A percentile compares a stretch with the other conserved stretches of the same genome.
phyloP scores from a whole-genome alignment of 92 coral and sea anemone species.

The Porites lobata region DNA sequence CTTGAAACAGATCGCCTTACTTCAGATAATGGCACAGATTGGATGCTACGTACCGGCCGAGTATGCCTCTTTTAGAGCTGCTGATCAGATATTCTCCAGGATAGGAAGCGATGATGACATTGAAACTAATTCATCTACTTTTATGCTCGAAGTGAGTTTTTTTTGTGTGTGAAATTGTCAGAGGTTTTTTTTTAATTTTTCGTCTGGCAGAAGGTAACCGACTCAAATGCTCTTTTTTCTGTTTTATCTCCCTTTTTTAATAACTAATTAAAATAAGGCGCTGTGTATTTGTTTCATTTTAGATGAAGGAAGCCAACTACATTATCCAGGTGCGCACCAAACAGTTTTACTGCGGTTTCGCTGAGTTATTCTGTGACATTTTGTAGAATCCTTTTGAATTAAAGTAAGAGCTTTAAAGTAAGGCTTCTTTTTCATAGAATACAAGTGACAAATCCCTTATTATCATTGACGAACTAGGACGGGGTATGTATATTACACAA shows the following conservation, averaged over 20 bases:
- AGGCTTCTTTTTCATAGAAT: conserved; percentile 56
- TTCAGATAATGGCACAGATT: conserved; percentile 99
- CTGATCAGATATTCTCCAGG: conserved; percentile 95
- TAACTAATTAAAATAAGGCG: no score
- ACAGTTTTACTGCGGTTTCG: neutral
- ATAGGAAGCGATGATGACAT: conserved; percentile 99
- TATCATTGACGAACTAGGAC: conserved; percentile 95
- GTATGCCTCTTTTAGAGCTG: conserved; percentile 93
- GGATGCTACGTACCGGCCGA: conserved; percentile 98
- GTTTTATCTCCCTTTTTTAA: no score
- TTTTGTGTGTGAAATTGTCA: neutral
- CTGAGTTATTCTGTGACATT: neutral
- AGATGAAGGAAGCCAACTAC: conserved; percentile 98
- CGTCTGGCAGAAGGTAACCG: no score
- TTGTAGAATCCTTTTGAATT: neutral
- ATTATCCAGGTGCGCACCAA: conserved; percentile 84
- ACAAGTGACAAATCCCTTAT: conserved; percentile 87
- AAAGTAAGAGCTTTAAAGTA: no score
- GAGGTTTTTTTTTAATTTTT: no score
- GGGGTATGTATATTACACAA: conserved; percentile 68
- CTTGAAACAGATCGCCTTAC: conserved; percentile 91
- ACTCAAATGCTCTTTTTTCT: no score
- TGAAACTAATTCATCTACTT: conserved; percentile 98
- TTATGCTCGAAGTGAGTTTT: conserved; percentile 85
- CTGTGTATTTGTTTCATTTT: conserved; percentile 8